Evolutionary conservation across 2,797 vertebrate species (phyloP).

Genomic region (Anabas testudineus): DNA sequence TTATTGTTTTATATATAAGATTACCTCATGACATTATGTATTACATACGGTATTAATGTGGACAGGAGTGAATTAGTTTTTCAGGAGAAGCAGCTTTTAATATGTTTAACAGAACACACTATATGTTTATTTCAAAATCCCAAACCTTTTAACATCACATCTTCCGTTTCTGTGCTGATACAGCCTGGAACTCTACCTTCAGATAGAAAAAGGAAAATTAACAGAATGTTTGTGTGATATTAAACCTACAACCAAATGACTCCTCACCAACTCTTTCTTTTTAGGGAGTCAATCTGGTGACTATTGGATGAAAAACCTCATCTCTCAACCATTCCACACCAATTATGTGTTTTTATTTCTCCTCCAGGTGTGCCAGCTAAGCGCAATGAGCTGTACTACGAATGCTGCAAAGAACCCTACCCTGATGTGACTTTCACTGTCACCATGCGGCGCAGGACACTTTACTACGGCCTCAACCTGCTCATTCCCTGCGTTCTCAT

Average conservation of each 20-base stretch:
- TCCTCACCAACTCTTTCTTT: not conserved
- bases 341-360: conserved; percentile 9
- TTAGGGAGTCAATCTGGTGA: not conserved
- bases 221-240: not conserved
- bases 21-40: not conserved
- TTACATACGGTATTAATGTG: not conserved
- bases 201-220: not conserved
- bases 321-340: not conserved
- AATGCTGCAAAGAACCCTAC: conserved; percentile 94
- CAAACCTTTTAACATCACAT: not conserved
- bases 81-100: no score
- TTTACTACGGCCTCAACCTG: conserved; percentile 93
- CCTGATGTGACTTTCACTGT: conserved; percentile 94
- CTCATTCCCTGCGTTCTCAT: conserved; percentile 94
- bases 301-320: not conserved
- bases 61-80: not conserved
- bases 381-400: conserved; percentile 92
- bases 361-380: conserved; percentile 89
- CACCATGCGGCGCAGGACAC: conserved; percentile 90
- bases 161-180: not conserved
- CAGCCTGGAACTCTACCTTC: not conserved
- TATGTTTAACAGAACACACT: no score
- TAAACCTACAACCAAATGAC: not conserved
- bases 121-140: not conserved
- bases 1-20: conserved; percentile 25